A percentile compares a stretch with the other conserved stretches of the same genome.
Conservation (phyloP, 1,140 invertebrate species). For the Phymastichus coffea region DNA sequence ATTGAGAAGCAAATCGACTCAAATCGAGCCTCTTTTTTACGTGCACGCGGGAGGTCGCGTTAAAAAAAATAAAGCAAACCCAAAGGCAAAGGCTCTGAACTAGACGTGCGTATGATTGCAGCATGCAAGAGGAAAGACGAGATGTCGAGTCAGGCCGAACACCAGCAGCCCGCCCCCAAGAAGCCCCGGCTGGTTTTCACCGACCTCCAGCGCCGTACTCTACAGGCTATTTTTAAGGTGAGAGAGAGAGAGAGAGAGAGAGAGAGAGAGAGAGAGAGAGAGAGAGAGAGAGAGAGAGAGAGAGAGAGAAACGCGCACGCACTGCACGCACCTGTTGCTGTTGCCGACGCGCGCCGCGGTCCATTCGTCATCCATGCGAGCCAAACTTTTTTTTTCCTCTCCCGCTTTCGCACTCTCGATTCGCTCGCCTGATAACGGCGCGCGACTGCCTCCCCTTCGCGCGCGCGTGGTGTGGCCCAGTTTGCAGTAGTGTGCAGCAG, state of each 20-base stretch:
- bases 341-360: constrained; percentile 17
- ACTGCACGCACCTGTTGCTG: background rate
- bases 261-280: background rate
- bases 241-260: too few relatives aligned
- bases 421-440: too few relatives aligned
- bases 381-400: too few relatives aligned
- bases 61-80: too few relatives aligned
- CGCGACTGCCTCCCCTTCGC: too few relatives aligned
- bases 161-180: constrained; percentile 86
- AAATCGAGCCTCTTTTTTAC: too few relatives aligned
- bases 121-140: constrained; percentile 99
- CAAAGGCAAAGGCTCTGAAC: too few relatives aligned
- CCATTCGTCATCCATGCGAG: too few relatives aligned
- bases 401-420: too few relatives aligned
- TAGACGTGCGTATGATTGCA: constrained; percentile 51
- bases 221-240: constrained; percentile 99
- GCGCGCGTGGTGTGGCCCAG: too few relatives aligned
- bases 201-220: constrained; percentile 98
- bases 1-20: too few relatives aligned
- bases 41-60: too few relatives aligned
- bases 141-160: constrained; percentile 72
- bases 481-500: constrained; percentile 26
- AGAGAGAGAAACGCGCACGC: constrained; percentile 5
- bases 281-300: background rate
- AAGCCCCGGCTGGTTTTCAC: constrained; percentile 99